These are phyloP conservation scores for Caenorhabditis latens DNA, from an alignment of 1,140 invertebrate species.

Conservation along the genomic window DNA sequence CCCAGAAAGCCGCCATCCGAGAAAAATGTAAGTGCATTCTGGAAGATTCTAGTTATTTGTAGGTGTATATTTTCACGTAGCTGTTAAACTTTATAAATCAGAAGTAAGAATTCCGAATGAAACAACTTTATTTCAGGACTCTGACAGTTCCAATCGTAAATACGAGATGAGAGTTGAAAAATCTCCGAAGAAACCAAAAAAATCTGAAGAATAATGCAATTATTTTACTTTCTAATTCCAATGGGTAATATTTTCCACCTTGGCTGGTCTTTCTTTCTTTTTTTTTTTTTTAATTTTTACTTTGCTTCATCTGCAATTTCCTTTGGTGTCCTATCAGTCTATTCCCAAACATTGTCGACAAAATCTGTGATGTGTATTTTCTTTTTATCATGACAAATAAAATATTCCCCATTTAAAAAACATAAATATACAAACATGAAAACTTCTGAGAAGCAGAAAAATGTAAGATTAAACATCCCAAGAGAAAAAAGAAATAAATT, in stretches of 20 bases:
- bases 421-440: not conserved
- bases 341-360: constrained; percentile 39
- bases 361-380: constrained; percentile 47
- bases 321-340: not conserved
- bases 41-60: too few relatives aligned
- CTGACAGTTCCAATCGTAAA: constrained; percentile 31
- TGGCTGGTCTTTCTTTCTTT: constrained; percentile 16
- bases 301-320: not conserved
- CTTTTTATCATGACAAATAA: constrained; percentile 8
- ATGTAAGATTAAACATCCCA: not conserved
- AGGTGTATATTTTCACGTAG: not conserved
- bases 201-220: not conserved
- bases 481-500: not conserved
- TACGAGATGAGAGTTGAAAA: constrained; percentile 42
- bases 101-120: not conserved
- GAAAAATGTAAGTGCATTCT: constrained; percentile 3
- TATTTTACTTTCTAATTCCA: not conserved
- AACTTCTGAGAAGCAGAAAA: not conserved
- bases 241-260: constrained; percentile 17
- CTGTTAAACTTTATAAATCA: not conserved
- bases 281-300: not conserved
- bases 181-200: constrained; percentile 30
- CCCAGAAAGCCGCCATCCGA: constrained; percentile 47
- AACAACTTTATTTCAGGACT: constrained; percentile 2
- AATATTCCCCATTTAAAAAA: not conserved